These are phyloP conservation scores for Gymnocephalus cernua DNA, from an alignment of 2,113 vertebrate species.

Conservation along the genomic window DNA sequence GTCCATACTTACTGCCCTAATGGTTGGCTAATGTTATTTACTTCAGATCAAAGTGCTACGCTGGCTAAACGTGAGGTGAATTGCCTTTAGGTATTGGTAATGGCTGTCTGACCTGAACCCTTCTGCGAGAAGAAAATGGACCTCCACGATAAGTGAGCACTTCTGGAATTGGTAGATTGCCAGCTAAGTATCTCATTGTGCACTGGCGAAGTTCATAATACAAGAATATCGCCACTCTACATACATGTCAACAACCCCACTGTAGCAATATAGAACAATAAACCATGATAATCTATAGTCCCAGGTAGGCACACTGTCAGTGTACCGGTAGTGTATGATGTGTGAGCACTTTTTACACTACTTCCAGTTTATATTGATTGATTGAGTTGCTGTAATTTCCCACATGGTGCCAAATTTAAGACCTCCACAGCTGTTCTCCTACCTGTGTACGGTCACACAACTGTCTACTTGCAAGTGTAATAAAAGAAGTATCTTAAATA, in stretches of 20 bases:
- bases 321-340: too few species aligned
- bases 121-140: constrained; percentile 43
- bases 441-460: neutral
- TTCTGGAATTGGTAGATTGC: constrained; percentile 47
- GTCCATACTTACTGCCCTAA: constrained; percentile 59
- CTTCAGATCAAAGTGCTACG: constrained; percentile 69
- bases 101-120: constrained; percentile 62
- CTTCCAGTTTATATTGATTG: neutral
- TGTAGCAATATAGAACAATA: neutral
- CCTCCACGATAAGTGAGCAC: constrained; percentile 49
- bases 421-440: neutral
- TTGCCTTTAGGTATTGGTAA: constrained; percentile 64
- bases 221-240: constrained; percentile 33
- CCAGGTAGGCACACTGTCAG: neutral
- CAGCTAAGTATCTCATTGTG: constrained; percentile 40
- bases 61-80: constrained; percentile 66
- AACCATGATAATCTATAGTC: neutral
- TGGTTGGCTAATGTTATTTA: constrained; percentile 72
- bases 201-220: constrained; percentile 45
- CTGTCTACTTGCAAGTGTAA: neutral
- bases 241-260: constrained; percentile 18
- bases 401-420: neutral
- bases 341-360: neutral
- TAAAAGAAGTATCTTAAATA: too few species aligned
- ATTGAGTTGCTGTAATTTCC: neutral